A percentile compares a stretch with the other conserved stretches of the same genome.
phyloP scores from a whole-genome alignment of 2,888 invertebrate species.

The Dioctria rufipes region DNA sequence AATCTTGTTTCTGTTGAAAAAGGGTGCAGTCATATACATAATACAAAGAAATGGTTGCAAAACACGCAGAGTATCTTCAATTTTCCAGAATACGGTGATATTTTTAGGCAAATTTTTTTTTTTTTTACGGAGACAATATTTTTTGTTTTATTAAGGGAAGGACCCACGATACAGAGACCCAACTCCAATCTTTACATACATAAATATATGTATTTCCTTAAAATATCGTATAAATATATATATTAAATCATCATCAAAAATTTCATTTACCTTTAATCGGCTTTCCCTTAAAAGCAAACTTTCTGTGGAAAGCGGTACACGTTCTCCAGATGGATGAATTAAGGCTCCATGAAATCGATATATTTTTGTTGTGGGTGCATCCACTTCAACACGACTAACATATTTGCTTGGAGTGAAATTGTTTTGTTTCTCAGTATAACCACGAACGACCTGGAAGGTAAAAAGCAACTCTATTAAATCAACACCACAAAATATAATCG shows the following conservation, averaged over 20 bases:
- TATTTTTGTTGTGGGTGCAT: conserved; percentile 95
- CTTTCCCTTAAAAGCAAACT: conserved; percentile 95
- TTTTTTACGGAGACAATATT: too few species aligned
- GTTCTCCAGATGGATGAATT: conserved; percentile 83
- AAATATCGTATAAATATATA: too few species aligned
- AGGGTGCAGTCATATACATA: too few species aligned
- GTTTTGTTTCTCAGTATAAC: conserved; percentile 75
- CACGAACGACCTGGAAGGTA: conserved; percentile 70
- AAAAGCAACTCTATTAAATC: conserved; percentile 33
- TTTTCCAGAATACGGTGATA: too few species aligned
- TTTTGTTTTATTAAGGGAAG: too few species aligned
- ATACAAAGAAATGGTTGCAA: neutral
- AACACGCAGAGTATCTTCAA: neutral
- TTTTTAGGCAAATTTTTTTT: too few species aligned
- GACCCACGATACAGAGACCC: too few species aligned
- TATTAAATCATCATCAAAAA: neutral
- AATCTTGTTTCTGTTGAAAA: neutral
- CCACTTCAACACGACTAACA: conserved; percentile 89
- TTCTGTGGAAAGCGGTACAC: conserved; percentile 88
- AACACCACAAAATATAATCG: conserved; percentile 19
- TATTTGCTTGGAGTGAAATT: conserved; percentile 87
- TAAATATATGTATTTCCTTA: too few species aligned
- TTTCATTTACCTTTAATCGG: conserved; percentile 76
- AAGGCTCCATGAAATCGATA: conserved; percentile 94
- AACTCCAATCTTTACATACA: too few species aligned